Conservation (phyloP, 2,113 vertebrate genomes). For the Spea bombifrons region DNA sequence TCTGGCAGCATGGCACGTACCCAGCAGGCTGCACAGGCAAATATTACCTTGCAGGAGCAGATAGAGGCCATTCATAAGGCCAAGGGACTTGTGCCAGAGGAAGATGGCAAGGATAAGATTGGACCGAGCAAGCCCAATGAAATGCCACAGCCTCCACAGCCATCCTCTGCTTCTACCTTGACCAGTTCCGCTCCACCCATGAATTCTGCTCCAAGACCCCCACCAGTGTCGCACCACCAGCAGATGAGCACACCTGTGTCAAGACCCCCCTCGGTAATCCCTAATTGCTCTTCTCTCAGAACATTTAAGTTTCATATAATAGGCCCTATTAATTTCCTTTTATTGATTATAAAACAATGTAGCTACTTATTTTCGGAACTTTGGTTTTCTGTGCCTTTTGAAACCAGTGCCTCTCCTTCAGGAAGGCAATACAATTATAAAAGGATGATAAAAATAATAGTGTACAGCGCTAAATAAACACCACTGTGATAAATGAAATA, state of each 20-base stretch:
- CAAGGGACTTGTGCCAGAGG: slow-evolving; percentile 95
- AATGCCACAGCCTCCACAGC: slow-evolving; percentile 71
- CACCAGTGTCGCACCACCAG: slow-evolving; percentile 54
- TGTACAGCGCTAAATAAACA: too few relatives aligned
- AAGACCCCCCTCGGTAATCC: slow-evolving; percentile 22
- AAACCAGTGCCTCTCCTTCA: too few relatives aligned
- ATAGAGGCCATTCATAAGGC: slow-evolving; percentile 99
- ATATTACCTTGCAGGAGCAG: slow-evolving; percentile 98
- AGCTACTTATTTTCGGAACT: too few relatives aligned
- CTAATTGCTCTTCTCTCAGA: background rate
- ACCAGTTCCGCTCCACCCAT: slow-evolving; percentile 74
- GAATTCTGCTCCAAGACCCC: slow-evolving; percentile 69
- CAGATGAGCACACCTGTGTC: slow-evolving; percentile 21
- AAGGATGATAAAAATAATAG: too few relatives aligned
- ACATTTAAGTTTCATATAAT: too few relatives aligned
- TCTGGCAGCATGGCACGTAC: slow-evolving; percentile 98
- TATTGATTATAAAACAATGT: too few relatives aligned
- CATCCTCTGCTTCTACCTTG: slow-evolving; percentile 68
- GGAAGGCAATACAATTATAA: too few relatives aligned
- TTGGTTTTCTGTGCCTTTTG: too few relatives aligned
- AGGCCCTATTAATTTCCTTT: too few relatives aligned
- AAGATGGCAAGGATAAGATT: slow-evolving; percentile 95
- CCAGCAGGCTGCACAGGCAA: slow-evolving; percentile 96
- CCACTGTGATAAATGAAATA: too few relatives aligned
- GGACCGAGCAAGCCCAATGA: slow-evolving; percentile 96